Percentiles rank a stretch among this genome's conserved stretches.
phyloP scores from a whole-genome alignment of 2,797 vertebrate species.

The Chrysocyon brachyurus region DNA sequence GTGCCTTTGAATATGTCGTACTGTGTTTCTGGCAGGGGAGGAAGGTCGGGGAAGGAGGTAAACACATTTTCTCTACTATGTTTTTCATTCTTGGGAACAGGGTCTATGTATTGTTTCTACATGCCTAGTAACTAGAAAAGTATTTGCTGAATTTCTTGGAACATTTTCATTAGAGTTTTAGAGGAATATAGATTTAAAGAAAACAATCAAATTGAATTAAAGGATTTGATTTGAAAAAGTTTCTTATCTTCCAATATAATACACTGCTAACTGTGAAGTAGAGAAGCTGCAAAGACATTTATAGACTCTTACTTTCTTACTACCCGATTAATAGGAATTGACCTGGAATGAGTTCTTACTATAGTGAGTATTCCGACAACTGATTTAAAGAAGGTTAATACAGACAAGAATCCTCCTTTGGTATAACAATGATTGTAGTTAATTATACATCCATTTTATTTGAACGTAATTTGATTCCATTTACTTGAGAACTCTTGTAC shows the following conservation, averaged over 20 bases:
- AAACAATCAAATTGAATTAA: background rate
- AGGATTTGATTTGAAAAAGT: conserved; percentile 21
- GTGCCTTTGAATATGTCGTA: background rate
- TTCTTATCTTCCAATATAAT: conserved; percentile 10
- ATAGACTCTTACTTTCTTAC: background rate
- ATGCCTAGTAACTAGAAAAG: background rate
- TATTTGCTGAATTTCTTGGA: background rate
- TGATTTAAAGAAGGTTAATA: background rate
- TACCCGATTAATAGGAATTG: conserved; percentile 69
- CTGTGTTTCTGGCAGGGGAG: background rate
- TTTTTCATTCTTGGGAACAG: background rate
- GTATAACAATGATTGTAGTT: conserved; percentile 52
- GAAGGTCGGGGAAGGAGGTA: background rate
- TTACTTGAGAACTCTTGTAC: conserved; percentile 6
- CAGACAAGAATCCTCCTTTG: conserved; percentile 34
- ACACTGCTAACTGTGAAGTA: background rate
- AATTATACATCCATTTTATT: conserved; percentile 18
- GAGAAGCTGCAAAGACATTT: conserved; percentile 40
- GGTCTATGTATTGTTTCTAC: background rate
- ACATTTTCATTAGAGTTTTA: conserved; percentile 21
- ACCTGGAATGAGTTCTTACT: conserved; percentile 62
- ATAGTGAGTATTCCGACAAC: conserved; percentile 60
- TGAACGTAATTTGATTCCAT: conserved; percentile 32
- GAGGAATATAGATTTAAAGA: conserved; percentile 14
- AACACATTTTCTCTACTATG: background rate